Conservation (phyloP, 2,113 vertebrate species). For the Bothrops jararaca region DNA sequence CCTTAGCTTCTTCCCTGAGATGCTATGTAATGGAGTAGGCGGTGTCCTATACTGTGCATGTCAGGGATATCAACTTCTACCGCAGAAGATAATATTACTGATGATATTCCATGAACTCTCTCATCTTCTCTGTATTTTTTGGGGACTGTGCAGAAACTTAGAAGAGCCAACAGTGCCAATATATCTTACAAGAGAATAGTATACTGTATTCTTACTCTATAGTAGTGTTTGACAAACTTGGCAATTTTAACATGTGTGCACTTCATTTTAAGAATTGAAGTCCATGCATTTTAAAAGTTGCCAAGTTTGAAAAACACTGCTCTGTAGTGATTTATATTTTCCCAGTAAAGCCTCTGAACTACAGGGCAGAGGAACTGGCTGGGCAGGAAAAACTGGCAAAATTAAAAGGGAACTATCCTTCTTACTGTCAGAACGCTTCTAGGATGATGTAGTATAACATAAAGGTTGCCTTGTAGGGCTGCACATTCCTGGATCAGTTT, state of each 20-base stretch:
- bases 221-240: neutral
- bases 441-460: neutral
- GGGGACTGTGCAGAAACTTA: neutral
- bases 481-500: neutral
- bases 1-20: neutral
- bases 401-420: neutral
- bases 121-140: neutral
- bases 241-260: neutral
- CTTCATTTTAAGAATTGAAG: neutral
- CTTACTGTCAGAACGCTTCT: neutral
- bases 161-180: neutral
- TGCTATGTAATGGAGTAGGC: neutral
- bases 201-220: neutral
- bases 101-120: neutral
- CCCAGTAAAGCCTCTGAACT: neutral
- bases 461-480: neutral
- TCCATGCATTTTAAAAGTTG: neutral
- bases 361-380: neutral
- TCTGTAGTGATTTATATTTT: neutral
- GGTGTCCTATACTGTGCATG: neutral
- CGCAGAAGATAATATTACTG: neutral
- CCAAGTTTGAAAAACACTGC: neutral
- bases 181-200: neutral
- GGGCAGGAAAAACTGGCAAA: neutral
- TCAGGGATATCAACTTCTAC: neutral